A percentile compares a stretch with the other conserved stretches of the same genome.
phyloP scores from a whole-genome alignment of 2,113 vertebrate genomes.

The Hippopotamus amphibius region DNA sequence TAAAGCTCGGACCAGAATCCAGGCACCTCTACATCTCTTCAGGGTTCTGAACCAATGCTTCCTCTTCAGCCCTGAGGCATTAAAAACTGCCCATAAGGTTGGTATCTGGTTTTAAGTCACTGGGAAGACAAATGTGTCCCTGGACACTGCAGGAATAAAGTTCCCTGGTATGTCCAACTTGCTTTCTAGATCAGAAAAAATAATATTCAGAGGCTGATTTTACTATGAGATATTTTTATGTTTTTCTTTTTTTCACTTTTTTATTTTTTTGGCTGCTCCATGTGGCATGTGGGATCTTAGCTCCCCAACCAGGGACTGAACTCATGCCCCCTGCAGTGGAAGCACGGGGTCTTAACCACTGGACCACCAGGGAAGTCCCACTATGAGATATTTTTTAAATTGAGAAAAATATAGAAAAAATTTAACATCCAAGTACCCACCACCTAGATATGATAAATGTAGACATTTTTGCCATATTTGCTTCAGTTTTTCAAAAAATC shows the following conservation, averaged over 20 bases:
- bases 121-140: slow-evolving; percentile 11
- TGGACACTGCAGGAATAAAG: background rate
- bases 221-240: slow-evolving; percentile 16
- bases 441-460: background rate
- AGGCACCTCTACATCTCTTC: background rate
- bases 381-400: slow-evolving; percentile 13
- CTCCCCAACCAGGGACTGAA: too few relatives aligned
- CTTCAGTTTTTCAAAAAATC: background rate
- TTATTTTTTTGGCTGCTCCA: too few relatives aligned
- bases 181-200: slow-evolving; percentile 13
- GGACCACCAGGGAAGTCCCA: too few relatives aligned
- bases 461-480: background rate
- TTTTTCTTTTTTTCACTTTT: too few relatives aligned
- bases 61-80: background rate
- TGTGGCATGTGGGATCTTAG: too few relatives aligned
- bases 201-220: background rate
- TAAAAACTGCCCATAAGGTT: background rate
- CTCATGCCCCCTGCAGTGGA: too few relatives aligned
- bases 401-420: slow-evolving; percentile 20
- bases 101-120: background rate
- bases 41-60: background rate
- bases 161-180: background rate
- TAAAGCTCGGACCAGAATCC: background rate
- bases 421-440: background rate
- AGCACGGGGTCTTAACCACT: too few relatives aligned